These are phyloP conservation scores for Drosophila mercatorum DNA, from an alignment of 2,888 invertebrate genomes.

Conservation along the genomic window DNA sequence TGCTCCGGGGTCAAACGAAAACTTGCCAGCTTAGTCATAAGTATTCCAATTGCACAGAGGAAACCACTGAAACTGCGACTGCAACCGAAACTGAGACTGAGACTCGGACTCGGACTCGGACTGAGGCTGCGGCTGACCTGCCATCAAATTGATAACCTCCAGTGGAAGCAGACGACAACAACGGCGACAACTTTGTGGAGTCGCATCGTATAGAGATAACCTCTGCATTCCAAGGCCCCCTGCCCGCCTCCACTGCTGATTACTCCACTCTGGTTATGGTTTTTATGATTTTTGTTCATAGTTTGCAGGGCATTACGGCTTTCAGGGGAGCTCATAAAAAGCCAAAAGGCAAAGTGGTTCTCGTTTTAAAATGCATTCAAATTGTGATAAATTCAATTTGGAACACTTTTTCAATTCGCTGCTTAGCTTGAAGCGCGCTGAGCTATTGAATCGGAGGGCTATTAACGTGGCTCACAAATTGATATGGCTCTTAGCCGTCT, in stretches of 20 bases:
- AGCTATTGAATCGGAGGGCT: not conserved
- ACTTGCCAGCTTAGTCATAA: conserved; percentile 70
- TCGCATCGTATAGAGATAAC: conserved; percentile 48
- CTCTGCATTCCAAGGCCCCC: conserved; percentile 39
- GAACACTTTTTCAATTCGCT: conserved; percentile 35
- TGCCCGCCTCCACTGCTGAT: conserved; percentile 10
- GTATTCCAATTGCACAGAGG: conserved; percentile 64
- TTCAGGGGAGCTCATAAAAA: conserved; percentile 46
- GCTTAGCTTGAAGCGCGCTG: conserved; percentile 1
- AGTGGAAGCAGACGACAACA: conserved; percentile 11
- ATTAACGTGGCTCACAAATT: conserved; percentile 46
- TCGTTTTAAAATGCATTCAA: conserved; percentile 57
- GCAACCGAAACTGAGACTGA: conserved; percentile 10
- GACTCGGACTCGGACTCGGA: not conserved
- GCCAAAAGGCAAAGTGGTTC: conserved; percentile 51
- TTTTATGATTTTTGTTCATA: conserved; percentile 25
- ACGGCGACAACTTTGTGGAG: conserved; percentile 55
- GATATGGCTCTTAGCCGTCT: conserved; percentile 38
- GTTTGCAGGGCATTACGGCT: conserved; percentile 7
- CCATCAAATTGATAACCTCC: conserved; percentile 68
- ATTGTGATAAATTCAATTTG: conserved; percentile 56
- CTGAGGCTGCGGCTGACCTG: conserved; percentile 42
- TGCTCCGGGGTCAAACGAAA: conserved; percentile 55
- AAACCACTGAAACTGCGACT: conserved; percentile 42
- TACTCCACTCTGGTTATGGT: conserved; percentile 23